These are phyloP conservation scores for Chionomys nivalis DNA, from an alignment of 2,113 vertebrate species.

Conservation along the genomic window DNA sequence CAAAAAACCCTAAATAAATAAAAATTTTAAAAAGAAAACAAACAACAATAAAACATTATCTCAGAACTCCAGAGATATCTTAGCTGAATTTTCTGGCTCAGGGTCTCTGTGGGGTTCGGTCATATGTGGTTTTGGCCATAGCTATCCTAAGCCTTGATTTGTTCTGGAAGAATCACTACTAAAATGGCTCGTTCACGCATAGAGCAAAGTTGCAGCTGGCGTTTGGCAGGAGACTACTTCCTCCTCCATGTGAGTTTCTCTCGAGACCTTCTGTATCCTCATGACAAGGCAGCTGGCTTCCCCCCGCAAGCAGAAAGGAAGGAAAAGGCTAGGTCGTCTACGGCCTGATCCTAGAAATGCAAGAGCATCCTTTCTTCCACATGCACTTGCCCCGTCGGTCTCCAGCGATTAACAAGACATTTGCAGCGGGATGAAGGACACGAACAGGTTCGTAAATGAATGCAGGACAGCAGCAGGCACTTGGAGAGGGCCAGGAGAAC, in stretches of 20 bases:
- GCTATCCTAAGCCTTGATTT: background rate
- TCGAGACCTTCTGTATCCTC: background rate
- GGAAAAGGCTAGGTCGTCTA: background rate
- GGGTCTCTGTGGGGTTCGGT: too few relatives aligned
- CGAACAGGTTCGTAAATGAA: background rate
- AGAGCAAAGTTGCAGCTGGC: background rate
- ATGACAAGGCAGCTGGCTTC: background rate
- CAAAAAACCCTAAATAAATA: background rate
- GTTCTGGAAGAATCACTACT: background rate
- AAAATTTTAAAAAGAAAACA: background rate
- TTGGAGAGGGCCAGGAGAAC: background rate
- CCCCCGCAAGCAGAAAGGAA: background rate
- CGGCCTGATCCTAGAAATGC: background rate
- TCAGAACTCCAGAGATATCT: background rate
- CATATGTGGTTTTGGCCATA: background rate
- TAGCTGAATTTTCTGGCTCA: background rate
- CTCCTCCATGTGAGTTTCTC: background rate
- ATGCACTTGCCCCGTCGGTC: background rate
- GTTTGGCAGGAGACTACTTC: background rate
- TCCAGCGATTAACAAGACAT: background rate
- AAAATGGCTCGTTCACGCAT: fast-evolving
- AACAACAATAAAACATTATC: background rate
- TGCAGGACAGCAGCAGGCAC: background rate
- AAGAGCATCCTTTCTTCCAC: background rate
- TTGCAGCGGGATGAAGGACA: background rate